A percentile compares a stretch with the other conserved stretches of the same genome.
Conservation (phyloP, 1,140 invertebrate species). For the Drosophila kanapiae region DNA sequence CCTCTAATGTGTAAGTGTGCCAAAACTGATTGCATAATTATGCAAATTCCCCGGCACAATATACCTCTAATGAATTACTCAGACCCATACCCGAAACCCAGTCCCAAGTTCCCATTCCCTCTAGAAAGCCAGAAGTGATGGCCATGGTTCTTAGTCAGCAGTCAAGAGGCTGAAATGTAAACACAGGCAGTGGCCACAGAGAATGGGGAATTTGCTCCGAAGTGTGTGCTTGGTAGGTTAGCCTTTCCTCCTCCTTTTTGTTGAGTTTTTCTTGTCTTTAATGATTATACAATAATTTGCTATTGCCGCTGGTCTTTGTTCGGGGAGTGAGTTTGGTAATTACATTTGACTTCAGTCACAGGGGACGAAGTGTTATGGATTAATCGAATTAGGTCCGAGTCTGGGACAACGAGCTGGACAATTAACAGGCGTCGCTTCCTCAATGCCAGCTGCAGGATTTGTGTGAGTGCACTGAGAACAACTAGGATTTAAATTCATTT, state of each 20-base stretch:
- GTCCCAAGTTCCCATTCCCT: background rate
- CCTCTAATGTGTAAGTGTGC: slow-evolving; percentile 81
- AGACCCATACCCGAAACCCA: slow-evolving; percentile 14
- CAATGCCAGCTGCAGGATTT: slow-evolving; percentile 25
- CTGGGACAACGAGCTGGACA: slow-evolving; percentile 33
- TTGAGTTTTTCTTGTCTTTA: slow-evolving; percentile 25
- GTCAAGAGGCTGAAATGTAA: slow-evolving; percentile 24
- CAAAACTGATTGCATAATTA: slow-evolving; percentile 83
- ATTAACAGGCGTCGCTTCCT: slow-evolving; percentile 46
- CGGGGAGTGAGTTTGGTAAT: slow-evolving; percentile 41
- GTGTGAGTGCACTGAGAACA: background rate
- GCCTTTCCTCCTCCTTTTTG: background rate
- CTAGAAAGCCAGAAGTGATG: slow-evolving; percentile 35
- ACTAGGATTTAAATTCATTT: background rate
- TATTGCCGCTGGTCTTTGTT: slow-evolving; percentile 47
- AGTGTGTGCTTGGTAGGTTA: background rate
- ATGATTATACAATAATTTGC: slow-evolving; percentile 78
- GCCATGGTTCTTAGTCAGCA: slow-evolving; percentile 45
- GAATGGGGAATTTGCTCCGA: background rate
- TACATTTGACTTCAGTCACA: slow-evolving; percentile 37
- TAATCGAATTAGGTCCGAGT: slow-evolving; percentile 59
- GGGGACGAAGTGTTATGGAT: slow-evolving; percentile 34
- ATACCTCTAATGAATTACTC: slow-evolving; percentile 79
- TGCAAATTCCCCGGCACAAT: slow-evolving; percentile 76
- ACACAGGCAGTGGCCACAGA: background rate